Evolutionary conservation across 2,113 vertebrate species (phyloP).

Genomic region (Peromyscus leucopus): DNA sequence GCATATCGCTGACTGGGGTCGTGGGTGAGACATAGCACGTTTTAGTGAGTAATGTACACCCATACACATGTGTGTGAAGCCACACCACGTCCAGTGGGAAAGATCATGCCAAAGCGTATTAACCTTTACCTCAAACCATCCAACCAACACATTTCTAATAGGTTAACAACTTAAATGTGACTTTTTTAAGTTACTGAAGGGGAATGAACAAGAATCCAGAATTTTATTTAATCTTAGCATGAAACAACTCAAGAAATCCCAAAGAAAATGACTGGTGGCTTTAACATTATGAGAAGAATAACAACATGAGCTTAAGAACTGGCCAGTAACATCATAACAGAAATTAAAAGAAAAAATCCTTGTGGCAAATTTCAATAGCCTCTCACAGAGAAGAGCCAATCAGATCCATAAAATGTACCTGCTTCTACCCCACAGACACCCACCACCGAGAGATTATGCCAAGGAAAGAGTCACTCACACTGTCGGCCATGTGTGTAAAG

Average conservation of each 20-base stretch:
- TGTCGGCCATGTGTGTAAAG: neutral
- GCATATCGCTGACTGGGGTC: neutral
- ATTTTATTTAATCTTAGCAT: neutral
- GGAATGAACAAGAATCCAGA: neutral
- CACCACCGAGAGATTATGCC: neutral
- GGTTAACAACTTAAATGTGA: conserved; percentile 26
- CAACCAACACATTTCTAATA: conserved; percentile 31
- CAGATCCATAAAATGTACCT: neutral
- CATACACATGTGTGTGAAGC: rapidly evolving
- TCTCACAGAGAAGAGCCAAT: neutral
- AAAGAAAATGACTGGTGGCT: neutral
- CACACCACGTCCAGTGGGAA: neutral
- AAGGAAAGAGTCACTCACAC: too few relatives aligned
- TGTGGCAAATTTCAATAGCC: neutral
- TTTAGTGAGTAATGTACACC: neutral
- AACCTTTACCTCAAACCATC: neutral
- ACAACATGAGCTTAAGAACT: neutral
- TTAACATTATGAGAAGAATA: conserved; percentile 7
- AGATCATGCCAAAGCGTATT: neutral
- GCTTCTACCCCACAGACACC: neutral
- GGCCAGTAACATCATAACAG: neutral
- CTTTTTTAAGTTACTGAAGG: neutral
- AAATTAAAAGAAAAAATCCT: neutral
- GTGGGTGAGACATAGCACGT: too few relatives aligned
- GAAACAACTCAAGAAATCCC: neutral